Evolutionary conservation across 2,888 invertebrate species (phyloP).

Genomic region (Rhabditophanes sp.): DNA sequence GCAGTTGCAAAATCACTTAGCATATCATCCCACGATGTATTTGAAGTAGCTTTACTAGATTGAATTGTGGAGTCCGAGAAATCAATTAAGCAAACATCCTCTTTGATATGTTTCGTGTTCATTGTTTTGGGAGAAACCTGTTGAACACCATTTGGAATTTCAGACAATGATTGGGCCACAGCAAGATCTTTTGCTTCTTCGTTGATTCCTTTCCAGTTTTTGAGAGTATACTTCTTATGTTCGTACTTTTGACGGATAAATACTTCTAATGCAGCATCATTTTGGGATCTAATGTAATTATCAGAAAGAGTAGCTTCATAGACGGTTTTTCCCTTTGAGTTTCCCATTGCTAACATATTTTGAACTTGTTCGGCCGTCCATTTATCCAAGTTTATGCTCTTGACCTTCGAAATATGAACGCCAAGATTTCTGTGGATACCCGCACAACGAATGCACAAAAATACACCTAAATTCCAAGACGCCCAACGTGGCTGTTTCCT

Average conservation of each 20-base stretch:
- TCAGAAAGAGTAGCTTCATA: slow-evolving; percentile 50
- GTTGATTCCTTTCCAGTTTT: no score
- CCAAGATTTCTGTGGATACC: slow-evolving; percentile 96
- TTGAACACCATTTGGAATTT: no score
- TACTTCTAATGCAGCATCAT: slow-evolving; percentile 72
- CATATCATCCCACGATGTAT: no score
- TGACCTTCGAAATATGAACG: slow-evolving; percentile 89
- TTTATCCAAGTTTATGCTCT: slow-evolving; percentile 88
- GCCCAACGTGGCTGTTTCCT: slow-evolving; percentile 99
- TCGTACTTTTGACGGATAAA: slow-evolving; percentile 97
- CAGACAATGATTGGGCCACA: no score
- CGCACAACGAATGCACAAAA: slow-evolving; percentile 92
- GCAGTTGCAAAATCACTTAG: no score
- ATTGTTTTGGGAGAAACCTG: no score
- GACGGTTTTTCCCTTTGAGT: slow-evolving; percentile 64
- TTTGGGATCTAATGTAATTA: slow-evolving; percentile 82
- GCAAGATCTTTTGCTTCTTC: no score
- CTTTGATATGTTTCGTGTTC: no score
- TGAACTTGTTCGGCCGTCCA: slow-evolving; percentile 97
- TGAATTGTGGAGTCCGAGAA: no score
- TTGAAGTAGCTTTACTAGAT: no score
- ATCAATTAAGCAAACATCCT: no score
- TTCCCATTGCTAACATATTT: slow-evolving; percentile 88
- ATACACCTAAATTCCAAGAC: slow-evolving; percentile 94
- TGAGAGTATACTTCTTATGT: slow-evolving; percentile 79